Base-by-base conservation (phyloP, 2,888 invertebrate genomes). In the Mythimna loreyi region DNA sequence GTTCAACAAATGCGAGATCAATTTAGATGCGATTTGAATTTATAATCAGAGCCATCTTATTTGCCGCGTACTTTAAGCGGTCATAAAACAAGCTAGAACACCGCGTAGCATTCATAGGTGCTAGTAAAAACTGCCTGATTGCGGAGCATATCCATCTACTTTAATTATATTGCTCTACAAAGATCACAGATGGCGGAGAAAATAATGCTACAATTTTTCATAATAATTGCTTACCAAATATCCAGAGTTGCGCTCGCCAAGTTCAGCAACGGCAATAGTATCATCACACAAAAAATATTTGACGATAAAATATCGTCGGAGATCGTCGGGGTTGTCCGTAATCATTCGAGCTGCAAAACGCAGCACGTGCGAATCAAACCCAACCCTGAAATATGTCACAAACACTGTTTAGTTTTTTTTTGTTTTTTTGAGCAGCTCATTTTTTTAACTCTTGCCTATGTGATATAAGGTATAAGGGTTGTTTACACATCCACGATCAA, bases 241-340 rank as follows among this genome's bases (percentile, higher is more conserved):
- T 33, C 98, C 98, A 33, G 97, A 97, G 89, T 98, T 98, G n/a
- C 97, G 95, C 80, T 96, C 96, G 1, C 97, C 97, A 33, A 97
- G 96, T 93, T 99, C 99, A 87, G 97, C 98, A 45, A 99, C 97
- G 21, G 97, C 97, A 67, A 99, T 96, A 1, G 98, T 98, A 85
- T 99, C 98, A 88, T 99, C 98, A 62, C 97, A 96, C 43, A 99
- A 94, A 86, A 96, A 98, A 88, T 98, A 98, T 83, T 97, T 97
- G 30, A 99, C 96, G 72, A 99, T 97, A 88, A 99, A 99, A 63
- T 97, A 96, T 63, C 99, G 96, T 5, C 96, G 93, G 36, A 92
- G 92, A 84, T 98, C 97, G 63, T 96, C 97, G 28, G 97, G 96
- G 68, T 97, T 97, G 72, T 97, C 97, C 9, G 97, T 98, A 49